Base-by-base conservation (phyloP, 1,140 invertebrate genomes). In the Orius insidiosus region DNA sequence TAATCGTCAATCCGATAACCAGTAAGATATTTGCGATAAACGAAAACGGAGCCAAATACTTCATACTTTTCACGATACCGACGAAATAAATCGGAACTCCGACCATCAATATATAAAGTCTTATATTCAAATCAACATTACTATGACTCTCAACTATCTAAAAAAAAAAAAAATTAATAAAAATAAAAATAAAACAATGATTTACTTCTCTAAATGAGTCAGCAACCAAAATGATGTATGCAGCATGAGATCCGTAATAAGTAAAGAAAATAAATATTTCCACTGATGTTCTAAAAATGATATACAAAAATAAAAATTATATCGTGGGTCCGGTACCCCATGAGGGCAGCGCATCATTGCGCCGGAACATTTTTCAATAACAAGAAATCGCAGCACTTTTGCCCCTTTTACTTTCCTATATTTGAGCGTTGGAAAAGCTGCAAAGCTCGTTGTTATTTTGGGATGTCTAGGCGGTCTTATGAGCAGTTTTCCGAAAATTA, bases 141-240 rank as follows among this genome's bases (percentile, higher is more conserved):
- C n/a, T n/a, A n/a, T 63, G 56, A 48, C 55, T 56, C 46, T 66
- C 64, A 36, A 62, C 53, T 53, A 82, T 77, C 66, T 81, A 32
- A 42, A 46, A 30, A 7, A 39, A 9, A 46, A 13, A 36, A n/a
- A 13, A 11, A 30, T 24, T 45, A 14, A n/a, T 10, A 45, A 45
- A 11, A 13, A 3, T 4, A 24, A 24, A 24, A 24, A 3, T 24
- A 3, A 15, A 40, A 18, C 5, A 6, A 6, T 40, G 14, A 46
- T 59, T 54, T 56, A 82, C 79, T 64, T 80, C 70, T 56, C 76
- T 68, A 16, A 78, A 65, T 1, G 77, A 75, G 14, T 66, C 66
- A 3, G 75, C 67, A 33, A 83, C 72, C 52, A 84, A 78, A 0
- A 82, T 76, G 5, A 83, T 68, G 52, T 84, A 84, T 0, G 82